Base-by-base conservation (phyloP, 2,797 vertebrate genomes). In the Leucoraja ocellata region DNA sequence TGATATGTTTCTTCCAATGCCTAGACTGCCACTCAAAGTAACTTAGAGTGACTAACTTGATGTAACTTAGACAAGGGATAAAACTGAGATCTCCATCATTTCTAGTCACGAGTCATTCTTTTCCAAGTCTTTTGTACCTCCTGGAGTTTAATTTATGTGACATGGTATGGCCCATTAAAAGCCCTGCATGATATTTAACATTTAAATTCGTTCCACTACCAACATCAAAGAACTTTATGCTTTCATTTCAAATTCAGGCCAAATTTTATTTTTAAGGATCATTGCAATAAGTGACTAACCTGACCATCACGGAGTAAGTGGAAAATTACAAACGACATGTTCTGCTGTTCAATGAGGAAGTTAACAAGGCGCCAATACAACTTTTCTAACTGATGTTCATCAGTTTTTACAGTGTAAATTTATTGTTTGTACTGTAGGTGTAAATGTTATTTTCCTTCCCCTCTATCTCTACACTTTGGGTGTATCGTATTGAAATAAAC, bases 181-280 rank as follows among this genome's bases (percentile, higher is more conserved):
- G 2, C 74, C 54, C 63, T 1, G 68, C 14, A 18, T 73, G 32
- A 36, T 61, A 73, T 79, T 80, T 4, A 65, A 0, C 93, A 23
- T 73, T 28, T 93, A n/a, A 77, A 71, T 39, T 94, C 93, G 1
- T 78, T 4, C 36, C 1, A 5, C n/a, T 13, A 4, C 14, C 32
- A 8, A 0, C 3, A 7, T 73, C 73, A 54, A n/a, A 92, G 58
- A 92, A 2, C 46, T 76, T 36, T 32, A 39, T 5, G 21, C 21
- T 28, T 92, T 92, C 71, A 46, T 74, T 92, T 92, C 25, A 92
- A 28, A 92, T 92, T 74, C 65, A 58, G 71, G 90, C 90, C 90
- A 76, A 54, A 14, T 54, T 92, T 74, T 76, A 74, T 76, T 92
- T 92, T 21, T 16, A 54, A 76, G 39, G 90, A 92, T 74, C 68